Percentiles rank a stretch among this genome's conserved stretches.
Conservation (phyloP, 1,140 invertebrate species). For the Hypothenemus hampei region DNA sequence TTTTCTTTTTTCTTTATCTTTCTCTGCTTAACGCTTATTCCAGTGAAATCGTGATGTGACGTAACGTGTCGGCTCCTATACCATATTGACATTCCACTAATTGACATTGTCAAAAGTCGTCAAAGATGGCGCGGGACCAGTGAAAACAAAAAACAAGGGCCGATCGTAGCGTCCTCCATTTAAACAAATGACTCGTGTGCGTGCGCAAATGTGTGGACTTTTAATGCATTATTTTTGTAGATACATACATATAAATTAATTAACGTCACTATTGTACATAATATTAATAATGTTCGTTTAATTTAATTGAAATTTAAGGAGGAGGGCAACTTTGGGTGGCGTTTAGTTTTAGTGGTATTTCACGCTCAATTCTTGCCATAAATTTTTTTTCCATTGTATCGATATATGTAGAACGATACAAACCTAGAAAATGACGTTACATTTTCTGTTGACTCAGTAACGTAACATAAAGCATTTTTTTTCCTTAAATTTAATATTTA, state of each 20-base stretch:
- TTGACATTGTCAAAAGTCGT: constrained; percentile 15
- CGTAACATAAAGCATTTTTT: no score
- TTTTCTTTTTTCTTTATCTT: constrained; percentile 27
- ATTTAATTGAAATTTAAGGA: no score
- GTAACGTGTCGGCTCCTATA: constrained; percentile 38
- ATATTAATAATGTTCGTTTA: neutral
- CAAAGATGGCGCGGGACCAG: constrained; percentile 41
- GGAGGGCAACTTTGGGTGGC: constrained; percentile 24
- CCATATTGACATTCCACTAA: constrained; percentile 43
- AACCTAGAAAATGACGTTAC: no score
- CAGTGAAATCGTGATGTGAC: constrained; percentile 44
- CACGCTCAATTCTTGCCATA: no score
- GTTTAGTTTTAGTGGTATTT: neutral
- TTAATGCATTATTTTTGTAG: constrained; percentile 20
- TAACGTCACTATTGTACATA: neutral
- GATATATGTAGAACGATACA: no score
- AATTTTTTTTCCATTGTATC: no score
- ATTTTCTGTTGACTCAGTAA: no score
- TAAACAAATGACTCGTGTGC: constrained; percentile 10
- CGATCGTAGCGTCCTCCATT: constrained; percentile 5
- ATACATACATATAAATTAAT: constrained; percentile 18
- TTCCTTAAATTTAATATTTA: no score
- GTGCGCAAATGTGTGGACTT: constrained; percentile 14
- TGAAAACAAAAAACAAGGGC: neutral
- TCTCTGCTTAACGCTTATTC: no score